Evolutionary conservation across 2,888 invertebrate genomes (phyloP).

Genomic region (Ectemnius continuus): DNA sequence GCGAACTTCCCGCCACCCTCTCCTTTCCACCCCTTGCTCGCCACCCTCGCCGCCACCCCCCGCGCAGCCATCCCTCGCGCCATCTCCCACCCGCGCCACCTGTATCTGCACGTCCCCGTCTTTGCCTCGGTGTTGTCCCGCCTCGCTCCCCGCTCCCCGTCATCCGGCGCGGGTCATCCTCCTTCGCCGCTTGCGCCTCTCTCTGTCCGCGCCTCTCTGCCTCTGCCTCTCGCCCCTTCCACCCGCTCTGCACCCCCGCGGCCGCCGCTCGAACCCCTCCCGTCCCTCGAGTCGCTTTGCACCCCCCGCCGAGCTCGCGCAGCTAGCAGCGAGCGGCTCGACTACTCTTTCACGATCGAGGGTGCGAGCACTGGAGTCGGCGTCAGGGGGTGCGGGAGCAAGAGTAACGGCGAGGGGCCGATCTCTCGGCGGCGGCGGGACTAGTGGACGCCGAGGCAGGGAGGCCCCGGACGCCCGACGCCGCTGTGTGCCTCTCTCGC

Average conservation of each 20-base stretch:
- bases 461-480: conserved; percentile 49
- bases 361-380: conserved; percentile 19
- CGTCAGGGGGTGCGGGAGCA: neutral
- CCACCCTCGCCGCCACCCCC: neutral
- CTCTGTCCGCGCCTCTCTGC: conserved; percentile 10
- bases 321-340: conserved; percentile 25
- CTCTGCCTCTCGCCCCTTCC: conserved; percentile 27
- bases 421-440: conserved; percentile 19
- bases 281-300: neutral
- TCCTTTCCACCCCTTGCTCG: neutral
- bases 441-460: conserved; percentile 34
- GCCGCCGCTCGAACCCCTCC: neutral
- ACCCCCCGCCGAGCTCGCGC: neutral
- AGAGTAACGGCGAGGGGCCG: too few species aligned
- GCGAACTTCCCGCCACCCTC: neutral
- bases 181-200: conserved; percentile 11
- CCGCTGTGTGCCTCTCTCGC: conserved; percentile 56
- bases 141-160: conserved; percentile 15
- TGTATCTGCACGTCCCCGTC: conserved; percentile 10
- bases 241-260: conserved; percentile 28
- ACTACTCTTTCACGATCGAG: conserved; percentile 27
- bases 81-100: too few species aligned
- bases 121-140: conserved; percentile 19
- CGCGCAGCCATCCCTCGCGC: neutral
- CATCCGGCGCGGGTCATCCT: conserved; percentile 28